phyloP scores from a whole-genome alignment of 1,140 invertebrate species.

The Musca domestica region DNA sequence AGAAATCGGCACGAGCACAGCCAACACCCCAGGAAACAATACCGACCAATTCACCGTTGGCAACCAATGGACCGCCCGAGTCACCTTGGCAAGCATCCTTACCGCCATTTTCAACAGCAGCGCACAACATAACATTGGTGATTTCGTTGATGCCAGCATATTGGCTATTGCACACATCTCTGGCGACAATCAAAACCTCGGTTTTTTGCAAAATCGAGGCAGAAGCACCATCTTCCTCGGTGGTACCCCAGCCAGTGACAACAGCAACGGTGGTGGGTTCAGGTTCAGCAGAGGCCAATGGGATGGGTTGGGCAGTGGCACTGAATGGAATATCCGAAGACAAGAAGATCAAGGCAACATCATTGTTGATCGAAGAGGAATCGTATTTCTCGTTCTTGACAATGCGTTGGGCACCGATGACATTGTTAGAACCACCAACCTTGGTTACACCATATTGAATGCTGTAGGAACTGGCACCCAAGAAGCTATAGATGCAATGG shows the following conservation, averaged over 20 bases:
- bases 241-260: constrained; percentile 23
- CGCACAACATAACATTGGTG: constrained; percentile 26
- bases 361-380: neutral
- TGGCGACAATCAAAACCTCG: constrained; percentile 39
- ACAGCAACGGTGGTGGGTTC: constrained; percentile 35
- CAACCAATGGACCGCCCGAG: constrained; percentile 37
- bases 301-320: neutral
- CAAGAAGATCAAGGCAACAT: constrained; percentile 12
- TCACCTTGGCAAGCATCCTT: constrained; percentile 40
- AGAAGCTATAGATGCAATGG: constrained; percentile 52
- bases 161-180: constrained; percentile 65
- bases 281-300: neutral
- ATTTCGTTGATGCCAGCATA: constrained; percentile 29
- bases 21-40: constrained; percentile 55
- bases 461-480: constrained; percentile 48
- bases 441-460: constrained; percentile 14
- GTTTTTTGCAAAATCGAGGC: constrained; percentile 27
- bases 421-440: constrained; percentile 34
- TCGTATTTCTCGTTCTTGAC: constrained; percentile 5
- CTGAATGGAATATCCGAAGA: neutral
- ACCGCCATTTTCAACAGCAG: constrained; percentile 21
- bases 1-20: constrained; percentile 55
- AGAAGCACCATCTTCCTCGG: constrained; percentile 55
- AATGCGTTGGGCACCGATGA: constrained; percentile 21
- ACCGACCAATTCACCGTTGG: constrained; percentile 40